Evolutionary conservation across 1,140 invertebrate genomes (phyloP).

Genomic region (Limonius californicus): DNA sequence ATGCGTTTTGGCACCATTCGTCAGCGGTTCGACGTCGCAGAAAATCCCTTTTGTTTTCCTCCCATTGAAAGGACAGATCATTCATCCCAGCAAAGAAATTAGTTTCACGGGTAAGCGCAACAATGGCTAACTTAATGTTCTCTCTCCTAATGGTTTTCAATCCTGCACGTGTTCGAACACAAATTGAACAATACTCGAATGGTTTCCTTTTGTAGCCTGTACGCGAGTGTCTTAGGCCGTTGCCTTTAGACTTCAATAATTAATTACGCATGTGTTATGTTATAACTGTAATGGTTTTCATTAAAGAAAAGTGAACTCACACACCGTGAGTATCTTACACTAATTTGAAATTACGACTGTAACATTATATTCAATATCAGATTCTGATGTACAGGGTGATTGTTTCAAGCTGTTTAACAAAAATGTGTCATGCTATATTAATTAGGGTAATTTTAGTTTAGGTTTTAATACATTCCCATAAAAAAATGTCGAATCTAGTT

Average conservation of each 20-base stretch:
- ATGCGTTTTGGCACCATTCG: slow-evolving; percentile 76
- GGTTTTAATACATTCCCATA: too few species aligned
- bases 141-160: not conserved
- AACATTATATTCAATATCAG: too few species aligned
- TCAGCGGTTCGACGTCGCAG: slow-evolving; percentile 68
- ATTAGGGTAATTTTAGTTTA: too few species aligned
- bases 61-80: slow-evolving; percentile 77
- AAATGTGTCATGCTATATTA: too few species aligned
- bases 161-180: not conserved
- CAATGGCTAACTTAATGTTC: not conserved
- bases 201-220: not conserved
- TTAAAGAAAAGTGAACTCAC: slow-evolving; percentile 16
- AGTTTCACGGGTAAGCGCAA: slow-evolving; percentile 72
- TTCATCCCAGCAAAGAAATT: slow-evolving; percentile 81
- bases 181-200: not conserved
- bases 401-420: too few species aligned
- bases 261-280: slow-evolving; percentile 13
- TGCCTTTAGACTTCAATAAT: slow-evolving; percentile 7
- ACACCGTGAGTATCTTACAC: not conserved
- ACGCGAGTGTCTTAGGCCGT: not conserved
- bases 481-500: too few species aligned
- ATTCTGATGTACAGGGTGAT: too few species aligned
- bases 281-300: slow-evolving; percentile 8
- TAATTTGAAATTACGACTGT: not conserved
- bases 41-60: slow-evolving; percentile 81